Evolutionary conservation across 64 coral and sea anemone species (phyloP), one percentile per base, ranked within the genome.

Genomic region (Dendrophyllia cribrosa): DNA sequence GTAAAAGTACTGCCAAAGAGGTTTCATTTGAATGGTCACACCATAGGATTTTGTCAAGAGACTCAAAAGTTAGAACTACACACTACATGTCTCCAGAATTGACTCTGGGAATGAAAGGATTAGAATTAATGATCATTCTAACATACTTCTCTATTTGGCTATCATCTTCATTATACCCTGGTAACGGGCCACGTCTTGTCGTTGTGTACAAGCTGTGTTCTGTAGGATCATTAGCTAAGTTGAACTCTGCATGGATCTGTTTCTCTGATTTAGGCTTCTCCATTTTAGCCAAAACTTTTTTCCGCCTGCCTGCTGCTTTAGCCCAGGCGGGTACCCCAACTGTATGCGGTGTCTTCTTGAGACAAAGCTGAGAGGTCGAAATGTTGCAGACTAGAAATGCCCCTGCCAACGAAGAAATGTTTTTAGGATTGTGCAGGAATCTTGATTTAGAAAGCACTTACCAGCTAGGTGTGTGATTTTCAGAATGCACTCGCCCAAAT

Each of bases 251-350:
- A 73, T 94, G 77, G 21, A 99, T 93, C 79, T 99, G 97, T 70
- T 91, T 83, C 48, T 88, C 71, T 17, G 91, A 91, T 44, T 96
- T 99, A 52, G 94, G 88, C 89, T 96, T 99, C 20, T 99, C 88
- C 14, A 99, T 79, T 63, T 82, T 90, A 59, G 88, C 59, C 6
- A 96, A 70, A 76, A 88, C 92, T 14, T 88, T 89, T 43, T 74
- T 86, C 22, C 94, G 76, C 55, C 94, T 91, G 16, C 90, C 81
- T 23, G 91, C 97, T 48, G 97, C 97, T 74, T 96, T 99, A 3
- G 97, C 97, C 97, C 97, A 98, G 2, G 97, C 97, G 17, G 97
- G 97, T 12, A 98, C 82, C 1, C 97, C 97, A n/a, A 98, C 94
- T 14, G 97, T 98, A 76, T 89, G 87, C 6, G 97, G 97, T 12